These are phyloP conservation scores for Drosophila leontia DNA, from an alignment of 1,140 invertebrate species.

Conservation along the genomic window DNA sequence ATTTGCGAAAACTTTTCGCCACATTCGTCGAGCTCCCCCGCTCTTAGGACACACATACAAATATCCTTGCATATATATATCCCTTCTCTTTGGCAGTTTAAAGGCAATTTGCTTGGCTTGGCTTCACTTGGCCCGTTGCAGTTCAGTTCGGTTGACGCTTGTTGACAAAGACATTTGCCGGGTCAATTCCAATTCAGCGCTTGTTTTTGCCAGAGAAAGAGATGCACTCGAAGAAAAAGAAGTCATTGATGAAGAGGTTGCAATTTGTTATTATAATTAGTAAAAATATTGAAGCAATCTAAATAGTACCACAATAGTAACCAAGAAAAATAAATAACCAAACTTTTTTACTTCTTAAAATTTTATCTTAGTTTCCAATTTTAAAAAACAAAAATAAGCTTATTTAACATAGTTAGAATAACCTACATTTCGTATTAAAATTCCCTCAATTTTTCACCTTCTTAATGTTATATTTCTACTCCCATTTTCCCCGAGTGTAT, in stretches of 20 bases:
- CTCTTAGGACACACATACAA: conserved; percentile 5
- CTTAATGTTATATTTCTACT: not conserved
- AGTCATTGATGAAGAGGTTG: not conserved
- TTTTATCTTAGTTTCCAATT: not conserved
- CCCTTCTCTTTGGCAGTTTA: conserved; percentile 58
- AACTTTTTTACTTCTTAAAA: no score
- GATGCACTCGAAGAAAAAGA: conserved; percentile 5
- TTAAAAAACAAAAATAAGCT: not conserved
- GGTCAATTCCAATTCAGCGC: conserved; percentile 53
- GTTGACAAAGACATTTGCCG: conserved; percentile 78
- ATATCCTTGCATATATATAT: not conserved
- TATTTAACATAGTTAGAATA: not conserved
- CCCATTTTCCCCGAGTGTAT: conserved; percentile 1
- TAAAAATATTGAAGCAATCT: conserved; percentile 1
- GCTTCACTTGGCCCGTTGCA: conserved; percentile 44
- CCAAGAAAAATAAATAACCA: no score
- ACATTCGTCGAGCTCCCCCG: conserved; percentile 38
- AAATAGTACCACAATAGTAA: not conserved
- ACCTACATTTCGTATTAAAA: no score
- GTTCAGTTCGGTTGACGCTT: conserved; percentile 50
- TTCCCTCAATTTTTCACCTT: not conserved
- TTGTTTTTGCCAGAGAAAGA: conserved; percentile 43
- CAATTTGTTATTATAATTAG: not conserved
- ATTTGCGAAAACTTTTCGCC: conserved; percentile 75
- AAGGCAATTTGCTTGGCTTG: conserved; percentile 69